Conservation (phyloP, 2,113 vertebrate genomes). For the Rattus rattus region DNA sequence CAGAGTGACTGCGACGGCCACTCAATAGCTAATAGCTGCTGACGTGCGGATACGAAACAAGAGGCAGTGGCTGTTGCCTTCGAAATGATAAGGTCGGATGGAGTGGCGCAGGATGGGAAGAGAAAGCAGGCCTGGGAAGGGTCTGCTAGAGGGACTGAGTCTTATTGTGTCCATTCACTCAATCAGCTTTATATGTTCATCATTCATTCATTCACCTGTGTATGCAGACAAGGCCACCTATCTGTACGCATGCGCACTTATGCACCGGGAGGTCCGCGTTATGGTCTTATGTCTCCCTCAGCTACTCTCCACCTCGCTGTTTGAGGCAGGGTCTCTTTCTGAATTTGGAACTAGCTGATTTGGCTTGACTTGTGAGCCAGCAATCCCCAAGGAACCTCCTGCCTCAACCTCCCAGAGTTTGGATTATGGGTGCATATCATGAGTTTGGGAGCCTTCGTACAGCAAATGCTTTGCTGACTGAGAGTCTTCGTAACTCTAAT, state of each 20-base stretch:
- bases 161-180: neutral
- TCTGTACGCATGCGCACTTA: too few relatives aligned
- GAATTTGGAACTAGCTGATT: neutral
- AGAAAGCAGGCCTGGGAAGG: too few relatives aligned
- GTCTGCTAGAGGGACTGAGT: neutral
- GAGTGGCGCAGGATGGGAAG: accelerated
- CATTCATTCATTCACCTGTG: neutral
- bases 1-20: neutral
- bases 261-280: neutral
- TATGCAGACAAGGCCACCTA: neutral
- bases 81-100: neutral
- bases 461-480: neutral
- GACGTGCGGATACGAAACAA: neutral
- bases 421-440: neutral
- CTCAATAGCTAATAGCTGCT: too few relatives aligned
- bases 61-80: neutral
- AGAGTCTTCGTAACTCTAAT: neutral
- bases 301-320: neutral
- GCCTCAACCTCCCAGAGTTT: neutral
- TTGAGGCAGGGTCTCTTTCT: neutral
- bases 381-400: neutral
- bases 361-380: neutral
- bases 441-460: neutral
- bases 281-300: neutral
- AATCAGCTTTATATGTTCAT: neutral